Conservation (phyloP, 30 jellyfish, hydroid and myxozoan species). For the Turritopsis dohrnii region DNA sequence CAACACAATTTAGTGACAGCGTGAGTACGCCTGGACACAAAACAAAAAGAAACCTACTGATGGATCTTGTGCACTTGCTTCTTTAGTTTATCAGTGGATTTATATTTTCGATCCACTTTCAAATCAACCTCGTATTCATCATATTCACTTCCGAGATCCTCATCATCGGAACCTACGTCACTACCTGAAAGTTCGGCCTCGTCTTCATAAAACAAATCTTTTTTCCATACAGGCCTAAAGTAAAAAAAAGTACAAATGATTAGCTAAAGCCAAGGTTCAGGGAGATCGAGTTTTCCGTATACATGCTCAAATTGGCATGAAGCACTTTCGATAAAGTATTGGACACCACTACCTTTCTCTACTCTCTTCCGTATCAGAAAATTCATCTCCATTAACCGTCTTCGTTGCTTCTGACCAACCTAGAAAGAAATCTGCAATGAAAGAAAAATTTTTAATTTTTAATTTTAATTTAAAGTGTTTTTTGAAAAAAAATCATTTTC, state of each 20-base stretch:
- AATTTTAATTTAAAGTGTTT: not conserved
- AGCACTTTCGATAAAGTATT: not conserved
- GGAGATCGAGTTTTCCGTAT: too few relatives aligned
- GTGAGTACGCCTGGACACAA: not conserved
- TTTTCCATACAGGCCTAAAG: constrained; percentile 24
- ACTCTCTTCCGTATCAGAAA: not conserved
- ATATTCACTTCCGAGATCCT: constrained; percentile 84
- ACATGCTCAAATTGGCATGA: too few relatives aligned
- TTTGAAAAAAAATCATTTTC: too few relatives aligned
- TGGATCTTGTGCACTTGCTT: constrained; percentile 79
- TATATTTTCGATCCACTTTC: constrained; percentile 58
- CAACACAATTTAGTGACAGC: too few relatives aligned
- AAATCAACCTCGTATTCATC: constrained; percentile 87
- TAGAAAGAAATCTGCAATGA: not conserved
- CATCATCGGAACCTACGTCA: constrained; percentile 86
- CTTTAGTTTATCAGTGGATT: constrained; percentile 49
- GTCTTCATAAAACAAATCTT: constrained; percentile 61
- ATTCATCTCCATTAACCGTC: not conserved
- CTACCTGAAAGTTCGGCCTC: constrained; percentile 95
- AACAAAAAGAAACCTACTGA: constrained; percentile 45
- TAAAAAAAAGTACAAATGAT: not conserved
- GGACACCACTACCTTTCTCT: not conserved
- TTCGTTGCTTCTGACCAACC: not conserved
- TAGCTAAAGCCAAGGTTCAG: too few relatives aligned
- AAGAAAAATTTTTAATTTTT: not conserved